Base-by-base conservation (phyloP, 1,140 invertebrate genomes). In the Nasonia giraulti region DNA sequence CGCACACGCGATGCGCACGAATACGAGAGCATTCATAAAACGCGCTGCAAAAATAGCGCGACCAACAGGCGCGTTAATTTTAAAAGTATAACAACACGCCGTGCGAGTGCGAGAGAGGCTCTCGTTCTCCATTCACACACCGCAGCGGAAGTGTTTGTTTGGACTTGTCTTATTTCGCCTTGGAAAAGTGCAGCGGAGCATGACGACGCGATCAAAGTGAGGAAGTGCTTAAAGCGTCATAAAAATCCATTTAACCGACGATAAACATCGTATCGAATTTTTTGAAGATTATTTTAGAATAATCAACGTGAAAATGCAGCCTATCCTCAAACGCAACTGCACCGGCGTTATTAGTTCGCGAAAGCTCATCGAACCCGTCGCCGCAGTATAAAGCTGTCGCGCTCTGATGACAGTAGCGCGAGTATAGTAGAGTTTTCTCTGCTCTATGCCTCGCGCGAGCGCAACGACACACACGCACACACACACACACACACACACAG, bases 351-450 rank as follows among this genome's bases (percentile, higher is more conserved):
- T 55, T 55, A 50, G 27, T 62, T 81, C 69, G 80, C 79, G 10
- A 33, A 87, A 83, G 84, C 44, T 80, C 82, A 81, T 74, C 73
- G 85, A 83, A 82, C 85, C 40, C 78, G 69, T 14, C 31, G 27
- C 27, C 23, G 37, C 44, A 12, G 62, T 78, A 82, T 23, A 83
- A 80, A 85, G 73, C 20, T 76, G 66, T 4, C 71, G 75, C 73
- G 82, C 74, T 27, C 27, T 50, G 71, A 66, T 75, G 81, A 77
- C 55, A 83, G 27, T 37, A 62, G 55, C 55, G 55, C 5, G 17
- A 55, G 10, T 10, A 50, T 10, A 50, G 47, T 27, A 14, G 12
- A 17, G 17, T n/a, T 62, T 55, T 20, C 50, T 55, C 50, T 62
- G 55, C 17, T 62, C 55, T 62, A 62, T 62, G 55, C 55, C 20